These are phyloP conservation scores for Trachythela sp. DNA, from an alignment of 64 coral and sea anemone species.

Conservation along the genomic window DNA sequence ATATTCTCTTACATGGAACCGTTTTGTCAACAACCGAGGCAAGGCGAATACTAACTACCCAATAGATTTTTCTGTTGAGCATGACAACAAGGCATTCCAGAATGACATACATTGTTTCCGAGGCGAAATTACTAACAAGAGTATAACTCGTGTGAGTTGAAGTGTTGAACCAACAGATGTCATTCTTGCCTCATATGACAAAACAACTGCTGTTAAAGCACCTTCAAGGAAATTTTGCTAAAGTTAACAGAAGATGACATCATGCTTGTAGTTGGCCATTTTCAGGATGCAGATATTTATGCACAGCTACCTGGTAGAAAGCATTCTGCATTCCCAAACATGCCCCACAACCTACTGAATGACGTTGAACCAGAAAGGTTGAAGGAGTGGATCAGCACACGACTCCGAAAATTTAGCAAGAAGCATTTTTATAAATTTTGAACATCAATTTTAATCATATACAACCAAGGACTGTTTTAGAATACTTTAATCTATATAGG, in stretches of 20 bases:
- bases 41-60: constrained; percentile 41
- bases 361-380: not conserved
- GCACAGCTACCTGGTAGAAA: constrained; percentile 33
- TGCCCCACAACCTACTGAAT: constrained; percentile 32
- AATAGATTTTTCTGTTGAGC: constrained; percentile 51
- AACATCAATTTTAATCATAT: not conserved
- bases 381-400: constrained; percentile 48
- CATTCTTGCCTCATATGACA: constrained; percentile 31
- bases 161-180: not conserved
- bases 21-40: constrained; percentile 56
- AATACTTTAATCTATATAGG: too few species aligned
- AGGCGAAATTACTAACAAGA: constrained; percentile 62
- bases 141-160: constrained; percentile 9
- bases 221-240: constrained; percentile 42
- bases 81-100: constrained; percentile 65
- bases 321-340: constrained; percentile 36
- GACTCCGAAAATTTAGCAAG: constrained; percentile 39
- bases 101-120: constrained; percentile 55
- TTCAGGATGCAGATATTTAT: constrained; percentile 20
- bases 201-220: constrained; percentile 15
- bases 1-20: constrained; percentile 50
- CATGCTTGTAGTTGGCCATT: constrained; percentile 28
- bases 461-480: not conserved
- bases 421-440: constrained; percentile 52
- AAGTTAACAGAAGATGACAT: constrained; percentile 50